Base-by-base conservation (phyloP, 2,888 invertebrate species). In the Belgica antarctica region DNA sequence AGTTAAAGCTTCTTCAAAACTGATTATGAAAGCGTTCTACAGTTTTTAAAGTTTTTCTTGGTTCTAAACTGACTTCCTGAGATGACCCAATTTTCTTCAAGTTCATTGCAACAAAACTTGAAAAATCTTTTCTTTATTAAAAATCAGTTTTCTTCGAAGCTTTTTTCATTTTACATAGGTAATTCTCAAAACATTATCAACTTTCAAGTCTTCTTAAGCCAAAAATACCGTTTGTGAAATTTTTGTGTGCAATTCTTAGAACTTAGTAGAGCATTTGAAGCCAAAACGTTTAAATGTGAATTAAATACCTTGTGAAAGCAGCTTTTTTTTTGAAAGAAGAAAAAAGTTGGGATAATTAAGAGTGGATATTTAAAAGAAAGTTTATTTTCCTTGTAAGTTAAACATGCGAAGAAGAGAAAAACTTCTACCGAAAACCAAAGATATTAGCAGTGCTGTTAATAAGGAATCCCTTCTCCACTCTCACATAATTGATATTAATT, bases 171-270 rank as follows among this genome's bases (percentile, higher is more conserved):
- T n/a, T n/a, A n/a, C n/a, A n/a, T n/a, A n/a, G n/a, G n/a, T n/a
- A n/a, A n/a, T n/a, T n/a, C n/a, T n/a, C n/a, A n/a, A n/a, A n/a
- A n/a, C n/a, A n/a, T n/a, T n/a, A n/a, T n/a, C n/a, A n/a, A n/a
- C n/a, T n/a, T n/a, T n/a, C n/a, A n/a, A n/a, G n/a, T n/a, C n/a
- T n/a, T n/a, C n/a, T n/a, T n/a, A n/a, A n/a, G n/a, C n/a, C n/a
- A n/a, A n/a, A n/a, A n/a, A n/a, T n/a, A n/a, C n/a, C n/a, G n/a
- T n/a, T n/a, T n/a, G n/a, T n/a, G n/a, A n/a, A n/a, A n/a, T n/a
- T n/a, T n/a, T 10, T 65, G 63, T 65, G 63, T 41, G 63, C 63
- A 63, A 65, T 41, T 41, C 10, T 28, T 31, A 65, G 46, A 8
- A 27, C 7, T 62, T n/a, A 62, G 25, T 3, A 2, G 3, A 10